These are phyloP conservation scores for Perca schrenkii DNA, from an alignment of 2,113 vertebrate genomes.

Conservation along the genomic window DNA sequence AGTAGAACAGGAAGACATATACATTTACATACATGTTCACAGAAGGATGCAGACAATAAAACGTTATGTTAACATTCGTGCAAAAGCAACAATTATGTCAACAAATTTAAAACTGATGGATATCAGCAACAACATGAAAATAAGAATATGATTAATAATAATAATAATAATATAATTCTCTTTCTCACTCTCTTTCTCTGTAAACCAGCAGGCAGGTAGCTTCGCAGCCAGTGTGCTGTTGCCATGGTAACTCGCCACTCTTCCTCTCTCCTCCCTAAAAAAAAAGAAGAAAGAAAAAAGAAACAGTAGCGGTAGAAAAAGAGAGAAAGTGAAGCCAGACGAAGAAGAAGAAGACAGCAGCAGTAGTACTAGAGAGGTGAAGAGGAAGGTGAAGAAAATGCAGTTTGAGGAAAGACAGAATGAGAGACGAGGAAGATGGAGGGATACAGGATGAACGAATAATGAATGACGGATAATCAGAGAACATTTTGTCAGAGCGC, in stretches of 20 bases:
- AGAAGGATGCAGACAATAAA: too few species aligned
- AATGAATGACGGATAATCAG: slow-evolving; percentile 54
- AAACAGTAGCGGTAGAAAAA: not conserved
- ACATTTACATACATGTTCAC: too few species aligned
- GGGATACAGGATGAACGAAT: slow-evolving; percentile 38
- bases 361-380: not conserved
- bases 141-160: too few species aligned
- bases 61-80: too few species aligned
- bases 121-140: too few species aligned
- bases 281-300: not conserved
- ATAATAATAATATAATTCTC: too few species aligned
- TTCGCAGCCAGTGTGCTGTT: slow-evolving; percentile 71
- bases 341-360: not conserved
- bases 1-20: too few species aligned
- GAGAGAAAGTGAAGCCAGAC: slow-evolving; percentile 1
- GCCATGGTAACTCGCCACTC: slow-evolving; percentile 74
- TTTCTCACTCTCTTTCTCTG: not conserved
- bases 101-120: too few species aligned
- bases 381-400: not conserved
- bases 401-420: not conserved
- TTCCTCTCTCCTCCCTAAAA: slow-evolving; percentile 42
- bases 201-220: slow-evolving; percentile 60
- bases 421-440: not conserved
- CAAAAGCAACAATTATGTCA: too few species aligned
- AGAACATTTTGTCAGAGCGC: slow-evolving; percentile 23